A percentile compares a stretch with the other conserved stretches of the same genome.
phyloP scores from a whole-genome alignment of 1,140 invertebrate genomes.

The Homalodisca vitripennis region DNA sequence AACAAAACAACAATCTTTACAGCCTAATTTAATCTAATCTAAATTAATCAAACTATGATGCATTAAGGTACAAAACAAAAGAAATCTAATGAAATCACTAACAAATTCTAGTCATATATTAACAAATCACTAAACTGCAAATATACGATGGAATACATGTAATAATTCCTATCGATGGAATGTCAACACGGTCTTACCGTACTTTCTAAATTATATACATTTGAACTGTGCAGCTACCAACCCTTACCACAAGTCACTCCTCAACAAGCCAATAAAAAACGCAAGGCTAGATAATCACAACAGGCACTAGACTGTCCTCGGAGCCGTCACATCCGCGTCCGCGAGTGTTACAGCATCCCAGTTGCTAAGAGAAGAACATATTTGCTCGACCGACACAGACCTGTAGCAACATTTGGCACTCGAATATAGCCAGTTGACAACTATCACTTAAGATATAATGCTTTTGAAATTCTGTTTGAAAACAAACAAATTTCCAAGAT shows the following conservation, averaged over 20 bases:
- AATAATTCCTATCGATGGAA: constrained; percentile 15
- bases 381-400: neutral
- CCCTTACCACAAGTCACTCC: too few relatives aligned
- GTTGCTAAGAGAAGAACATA: neutral
- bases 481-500: too few relatives aligned
- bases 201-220: constrained; percentile 8
- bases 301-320: neutral
- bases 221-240: constrained; percentile 8
- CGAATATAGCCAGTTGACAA: too few relatives aligned
- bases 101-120: constrained; percentile 10
- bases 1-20: neutral
- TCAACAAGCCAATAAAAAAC: too few relatives aligned
- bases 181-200: neutral
- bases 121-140: constrained; percentile 1
- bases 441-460: too few relatives aligned
- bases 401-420: too few relatives aligned
- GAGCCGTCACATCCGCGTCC: too few relatives aligned
- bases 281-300: too few relatives aligned
- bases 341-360: too few relatives aligned
- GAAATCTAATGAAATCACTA: constrained; percentile 18
- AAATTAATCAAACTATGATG: constrained; percentile 14
- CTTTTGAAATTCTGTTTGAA: too few relatives aligned
- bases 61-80: constrained; percentile 16
- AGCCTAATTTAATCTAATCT: constrained; percentile 18
- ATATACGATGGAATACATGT: constrained; percentile 10